Evolutionary conservation across 1,140 invertebrate species (phyloP), one percentile per base, ranked within the genome.

Genomic region (Globodera rostochiensis): DNA sequence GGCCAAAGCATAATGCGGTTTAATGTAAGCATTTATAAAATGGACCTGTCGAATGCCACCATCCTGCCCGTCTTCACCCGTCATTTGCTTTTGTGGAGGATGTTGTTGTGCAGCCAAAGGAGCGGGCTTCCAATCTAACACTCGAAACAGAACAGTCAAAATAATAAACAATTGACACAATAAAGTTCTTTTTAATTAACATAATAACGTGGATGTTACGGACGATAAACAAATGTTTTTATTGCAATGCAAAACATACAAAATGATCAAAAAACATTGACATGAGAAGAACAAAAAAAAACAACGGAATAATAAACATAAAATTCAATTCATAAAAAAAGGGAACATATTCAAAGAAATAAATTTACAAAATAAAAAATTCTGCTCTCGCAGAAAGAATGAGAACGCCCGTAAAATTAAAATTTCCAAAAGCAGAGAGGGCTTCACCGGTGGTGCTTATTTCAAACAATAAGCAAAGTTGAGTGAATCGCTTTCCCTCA

Each of bases 241-340:
- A 36, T 36, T 36, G 36, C 36, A 36, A 36, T 36, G 36, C 36
- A 36, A 36, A 36, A 36, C 36, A 36, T 36, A 36, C 36, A 36
- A 3, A 36, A 36, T 36, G 36, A 36, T 36, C 36, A 36, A 36
- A 36, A 36, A 36, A 36, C 36, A 36, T 3, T 36, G 47, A 74
- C 50, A 74, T 21, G 21, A 4, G 19, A 73, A n/a, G 57, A 21
- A 74, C 45, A 73, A 21, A 73, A 46, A 45, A 6, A 73, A 47
- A 19, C 0, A 73, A 73, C 15, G 19, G 19, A 47, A 47, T 21
- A 46, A 46, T 73, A 47, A 73, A 21, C 19, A 73, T 73, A 25
- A 73, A 73, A 73, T 73, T 73, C 71, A 50, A 73, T 19, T 25
- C 3, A 19, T 6, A 19, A n/a, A 73, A 25, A 53, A n/a, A 75